Conservation (phyloP, 2,113 vertebrate species). For the Chiloscyllium plagiosum region DNA sequence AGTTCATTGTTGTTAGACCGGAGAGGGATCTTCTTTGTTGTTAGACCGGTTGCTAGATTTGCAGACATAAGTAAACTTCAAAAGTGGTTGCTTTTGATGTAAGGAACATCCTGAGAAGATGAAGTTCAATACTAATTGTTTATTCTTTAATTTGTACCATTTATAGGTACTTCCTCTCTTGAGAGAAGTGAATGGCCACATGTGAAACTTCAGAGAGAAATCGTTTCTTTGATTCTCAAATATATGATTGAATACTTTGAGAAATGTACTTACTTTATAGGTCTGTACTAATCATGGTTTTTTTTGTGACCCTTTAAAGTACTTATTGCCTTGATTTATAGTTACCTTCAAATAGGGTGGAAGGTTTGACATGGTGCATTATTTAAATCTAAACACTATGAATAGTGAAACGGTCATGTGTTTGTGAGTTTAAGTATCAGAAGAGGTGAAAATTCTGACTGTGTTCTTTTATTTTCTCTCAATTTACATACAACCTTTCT, state of each 20-base stretch:
- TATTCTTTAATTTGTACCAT: neutral
- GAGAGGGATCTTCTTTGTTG: neutral
- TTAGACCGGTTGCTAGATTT: neutral
- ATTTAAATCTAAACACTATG: neutral
- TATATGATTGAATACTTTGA: neutral
- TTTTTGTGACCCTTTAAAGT: neutral
- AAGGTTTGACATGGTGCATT: neutral
- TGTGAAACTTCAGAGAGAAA: neutral
- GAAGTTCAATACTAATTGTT: neutral
- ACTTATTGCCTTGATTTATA: neutral
- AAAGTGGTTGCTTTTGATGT: neutral
- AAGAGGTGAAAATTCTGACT: neutral
- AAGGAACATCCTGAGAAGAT: neutral
- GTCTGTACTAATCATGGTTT: neutral
- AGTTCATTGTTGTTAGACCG: neutral
- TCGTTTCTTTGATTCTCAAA: neutral
- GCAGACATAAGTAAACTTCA: neutral
- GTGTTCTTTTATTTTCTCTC: too few relatives aligned
- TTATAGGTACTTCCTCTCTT: neutral
- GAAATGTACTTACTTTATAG: neutral
- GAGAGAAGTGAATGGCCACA: neutral
- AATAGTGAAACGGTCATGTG: neutral
- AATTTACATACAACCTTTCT: too few relatives aligned
- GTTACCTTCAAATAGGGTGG: neutral
- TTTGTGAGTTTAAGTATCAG: neutral